phyloP scores from a whole-genome alignment of 2,888 invertebrate genomes.

The Apodemia duryi region DNA sequence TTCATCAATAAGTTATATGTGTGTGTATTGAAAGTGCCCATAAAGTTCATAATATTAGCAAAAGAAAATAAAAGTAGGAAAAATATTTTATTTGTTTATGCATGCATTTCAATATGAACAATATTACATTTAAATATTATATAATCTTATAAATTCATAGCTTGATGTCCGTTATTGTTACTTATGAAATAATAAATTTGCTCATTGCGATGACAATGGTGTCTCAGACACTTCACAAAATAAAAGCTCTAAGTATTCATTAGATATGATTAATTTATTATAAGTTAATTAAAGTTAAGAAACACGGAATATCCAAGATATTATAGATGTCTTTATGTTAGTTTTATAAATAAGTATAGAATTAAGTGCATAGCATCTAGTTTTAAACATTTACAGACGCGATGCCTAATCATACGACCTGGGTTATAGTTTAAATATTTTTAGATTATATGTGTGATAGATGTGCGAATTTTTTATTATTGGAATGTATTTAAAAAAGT shows the following conservation, averaged over 20 bases:
- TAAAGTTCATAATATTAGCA: no score
- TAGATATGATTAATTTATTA: conserved; percentile 73
- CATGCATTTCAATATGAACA: background rate
- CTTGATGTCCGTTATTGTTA: background rate
- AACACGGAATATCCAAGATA: conserved; percentile 75
- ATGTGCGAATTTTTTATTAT: no score
- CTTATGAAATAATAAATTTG: conserved; percentile 40
- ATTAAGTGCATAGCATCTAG: conserved; percentile 55
- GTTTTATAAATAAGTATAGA: conserved; percentile 47
- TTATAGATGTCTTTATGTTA: conserved; percentile 57
- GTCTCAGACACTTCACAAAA: conserved; percentile 51
- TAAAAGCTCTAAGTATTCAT: conserved; percentile 70
- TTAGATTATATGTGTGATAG: no score
- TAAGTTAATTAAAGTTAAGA: conserved; percentile 61
- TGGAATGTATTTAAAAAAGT: no score
- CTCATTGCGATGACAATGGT: conserved; percentile 59
- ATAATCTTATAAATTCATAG: background rate
- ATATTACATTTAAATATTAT: background rate
- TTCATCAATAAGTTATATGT: no score
- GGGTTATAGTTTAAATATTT: conserved; percentile 25
- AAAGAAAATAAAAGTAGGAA: no score
- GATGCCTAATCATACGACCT: conserved; percentile 55
- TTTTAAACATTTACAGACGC: conserved; percentile 47
- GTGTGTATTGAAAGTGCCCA: no score
- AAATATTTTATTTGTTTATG: background rate